Base-by-base conservation (phyloP, 2,113 vertebrate genomes). In the Percina caprodes region DNA sequence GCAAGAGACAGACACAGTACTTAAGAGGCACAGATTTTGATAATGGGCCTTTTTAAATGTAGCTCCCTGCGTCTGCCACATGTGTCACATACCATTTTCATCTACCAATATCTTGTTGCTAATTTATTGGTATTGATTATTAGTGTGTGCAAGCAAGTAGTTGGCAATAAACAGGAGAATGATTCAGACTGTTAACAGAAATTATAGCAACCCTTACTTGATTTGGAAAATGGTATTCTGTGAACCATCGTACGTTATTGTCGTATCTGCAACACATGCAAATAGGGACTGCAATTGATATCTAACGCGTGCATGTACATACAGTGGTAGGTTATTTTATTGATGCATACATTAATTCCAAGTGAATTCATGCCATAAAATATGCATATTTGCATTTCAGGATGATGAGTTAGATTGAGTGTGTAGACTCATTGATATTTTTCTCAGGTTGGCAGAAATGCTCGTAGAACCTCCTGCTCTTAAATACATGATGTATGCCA, bases 1-100 rank as follows among this genome's bases (percentile, higher is more conserved):
- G 74, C 54, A 72, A 69, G 55, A 52, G 55, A 52, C 54, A 80
- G 77, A 75, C 70, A 70, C 19, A 62, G 65, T 69, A 66, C 74
- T 69, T 54, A 23, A 35, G 30, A 42, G 21, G 23, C 21, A 39
- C 49, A 63, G 51, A 73, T 86, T 92, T 82, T 62, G 59, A 88
- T 86, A 90, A 89, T 89, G 70, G 68, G 73, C 33, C 75, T 81
- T 83, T 88, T 88, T 70, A 72, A 86, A 85, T 74, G 77, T 26
- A 54, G 55, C 85, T 78, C 33, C 15, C 13, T 9, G 26, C 48
- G 55, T 76, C 78, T 80, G 59, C 59, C 70, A 78, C 72, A 48
- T 83, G 83, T 68, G 69, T 82, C 23, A 21, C 66, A 60, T 33
- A 35, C 69, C 77, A 87, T 56, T 63, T 68, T 79, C 59, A 24